A percentile compares a stretch with the other conserved stretches of the same genome.
Evolutionary conservation across 2,797 vertebrate species (phyloP).

Genomic region (Mallotus villosus): DNA sequence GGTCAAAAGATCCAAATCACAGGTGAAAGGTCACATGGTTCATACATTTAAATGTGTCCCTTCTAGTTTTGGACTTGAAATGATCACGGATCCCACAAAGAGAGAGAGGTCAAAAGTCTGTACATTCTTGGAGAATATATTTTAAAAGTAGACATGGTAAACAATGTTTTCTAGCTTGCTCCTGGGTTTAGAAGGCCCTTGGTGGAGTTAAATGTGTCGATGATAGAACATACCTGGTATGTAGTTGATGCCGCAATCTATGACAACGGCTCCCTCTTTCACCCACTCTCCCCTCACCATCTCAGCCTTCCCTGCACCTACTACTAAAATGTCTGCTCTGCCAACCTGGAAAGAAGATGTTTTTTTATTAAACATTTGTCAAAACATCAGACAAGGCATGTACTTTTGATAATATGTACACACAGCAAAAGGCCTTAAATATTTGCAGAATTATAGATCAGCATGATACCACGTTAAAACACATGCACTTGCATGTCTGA

Average conservation of each 20-base stretch:
- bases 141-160: neutral
- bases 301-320: slow-evolving; percentile 91
- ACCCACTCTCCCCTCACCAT: slow-evolving; percentile 98
- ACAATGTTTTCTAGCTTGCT: neutral
- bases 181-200: neutral
- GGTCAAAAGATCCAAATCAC: neutral
- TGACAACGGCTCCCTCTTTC: slow-evolving; percentile 93
- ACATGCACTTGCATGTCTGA: neutral
- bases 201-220: too few relatives aligned
- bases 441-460: neutral
- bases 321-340: slow-evolving; percentile 93
- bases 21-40: neutral
- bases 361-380: neutral
- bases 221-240: slow-evolving; percentile 77
- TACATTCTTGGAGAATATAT: neutral
- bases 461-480: neutral
- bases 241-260: slow-evolving; percentile 98
- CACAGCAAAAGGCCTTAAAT: neutral
- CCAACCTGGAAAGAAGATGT: slow-evolving; percentile 74
- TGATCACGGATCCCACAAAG: neutral
- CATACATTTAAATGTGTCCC: neutral
- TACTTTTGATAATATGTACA: neutral
- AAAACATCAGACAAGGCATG: neutral
- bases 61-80: neutral
- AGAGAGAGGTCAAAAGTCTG: neutral